Conservation (phyloP, 2,113 vertebrate species). For the Pteropus alecto region DNA sequence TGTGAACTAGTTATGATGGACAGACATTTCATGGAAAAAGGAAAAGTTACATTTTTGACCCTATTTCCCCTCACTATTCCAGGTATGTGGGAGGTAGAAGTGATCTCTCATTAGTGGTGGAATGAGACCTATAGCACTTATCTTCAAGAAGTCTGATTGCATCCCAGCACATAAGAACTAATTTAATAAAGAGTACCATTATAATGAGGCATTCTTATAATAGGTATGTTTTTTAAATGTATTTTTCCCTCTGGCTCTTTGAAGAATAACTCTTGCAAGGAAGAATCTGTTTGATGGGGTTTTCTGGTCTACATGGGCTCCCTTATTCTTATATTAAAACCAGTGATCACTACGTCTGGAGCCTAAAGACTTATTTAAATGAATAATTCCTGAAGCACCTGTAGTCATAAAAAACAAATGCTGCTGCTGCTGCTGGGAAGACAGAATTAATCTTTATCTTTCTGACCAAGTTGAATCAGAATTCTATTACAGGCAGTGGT, state of each 20-base stretch:
- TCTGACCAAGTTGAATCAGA: neutral
- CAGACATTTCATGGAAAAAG: constrained; percentile 15
- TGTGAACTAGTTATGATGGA: neutral
- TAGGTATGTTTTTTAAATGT: neutral
- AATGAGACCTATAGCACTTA: neutral
- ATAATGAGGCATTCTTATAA: neutral
- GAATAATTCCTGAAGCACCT: neutral
- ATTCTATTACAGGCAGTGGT: neutral
- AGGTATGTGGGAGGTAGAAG: neutral
- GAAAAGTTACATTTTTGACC: neutral
- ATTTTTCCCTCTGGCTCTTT: neutral
- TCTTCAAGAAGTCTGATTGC: neutral
- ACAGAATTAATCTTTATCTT: neutral
- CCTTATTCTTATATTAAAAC: neutral
- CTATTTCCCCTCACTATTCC: neutral
- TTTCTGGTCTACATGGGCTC: neutral
- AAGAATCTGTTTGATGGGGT: neutral
- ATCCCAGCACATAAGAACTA: neutral
- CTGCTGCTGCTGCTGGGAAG: neutral
- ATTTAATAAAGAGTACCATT: neutral
- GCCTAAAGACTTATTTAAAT: constrained; percentile 7
- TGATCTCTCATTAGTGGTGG: neutral
- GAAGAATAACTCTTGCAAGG: neutral
- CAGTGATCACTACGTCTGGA: neutral
- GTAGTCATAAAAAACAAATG: neutral